Evolutionary conservation across 2,113 vertebrate species (phyloP), one percentile per base, ranked within the genome.

Genomic region (Prunella himalayana): DNA sequence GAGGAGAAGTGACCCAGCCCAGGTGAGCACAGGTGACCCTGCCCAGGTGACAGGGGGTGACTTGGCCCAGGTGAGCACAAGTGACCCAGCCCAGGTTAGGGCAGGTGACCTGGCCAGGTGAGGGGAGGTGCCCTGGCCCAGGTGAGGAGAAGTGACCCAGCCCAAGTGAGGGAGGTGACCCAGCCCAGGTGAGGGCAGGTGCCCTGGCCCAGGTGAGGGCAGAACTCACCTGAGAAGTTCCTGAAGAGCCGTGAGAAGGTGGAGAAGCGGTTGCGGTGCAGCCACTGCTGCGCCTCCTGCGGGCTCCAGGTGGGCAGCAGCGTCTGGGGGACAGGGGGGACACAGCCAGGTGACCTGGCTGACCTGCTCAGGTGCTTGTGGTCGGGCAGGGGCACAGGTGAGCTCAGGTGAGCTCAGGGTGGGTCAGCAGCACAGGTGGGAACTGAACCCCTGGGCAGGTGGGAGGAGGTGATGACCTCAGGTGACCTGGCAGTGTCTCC

Each of bases 271-370:
- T 99, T 99, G 96, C 98, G 98, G 91, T 98, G 98, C 91, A 99
- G 98, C 99, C 99, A 99, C 96, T 99, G 99, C 96, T 99, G 99
- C 65, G 99, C 99, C 69, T 99, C 99, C 98, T 99, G 99, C 88
- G 99, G 99, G 1, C 98, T 99, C 91, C 99, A 98, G 76, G 99
- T 98, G 87, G 99, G 99, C 97, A 99, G 97, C 94, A 99, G 98
- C 97, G 99, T 99, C 99, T 99, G 77, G 0, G 53, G 80, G 53
- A 79, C 76, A 79, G 13, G 45, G 56, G 56, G 41, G 15, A 22
- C 66, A 42, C 66, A 13, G 27, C 61, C 63, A 49, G 44, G 30
- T 70, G 23, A 41, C 5, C 53, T 2, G 37, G 10, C 14, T 18
- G 41, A 6, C 22, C 51, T 23, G 30, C 30, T 9, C 51, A 16